These are phyloP conservation scores for Sipha flava DNA, from an alignment of 1,140 invertebrate genomes.

Conservation along the genomic window DNA sequence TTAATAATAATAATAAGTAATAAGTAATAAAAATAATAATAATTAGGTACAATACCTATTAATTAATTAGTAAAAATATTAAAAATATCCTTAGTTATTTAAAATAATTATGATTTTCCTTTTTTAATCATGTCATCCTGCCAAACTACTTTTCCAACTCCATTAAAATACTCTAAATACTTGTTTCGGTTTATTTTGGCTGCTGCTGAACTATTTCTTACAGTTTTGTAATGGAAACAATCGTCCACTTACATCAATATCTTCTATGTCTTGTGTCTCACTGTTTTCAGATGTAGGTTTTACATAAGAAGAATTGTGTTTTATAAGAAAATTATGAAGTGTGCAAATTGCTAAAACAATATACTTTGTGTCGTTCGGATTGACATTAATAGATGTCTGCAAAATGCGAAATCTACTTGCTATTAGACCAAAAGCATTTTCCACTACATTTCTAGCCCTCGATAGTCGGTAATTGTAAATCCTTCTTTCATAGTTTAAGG, in stretches of 20 bases:
- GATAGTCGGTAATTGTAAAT: slow-evolving; percentile 16
- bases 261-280: neutral
- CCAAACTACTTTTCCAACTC: no score
- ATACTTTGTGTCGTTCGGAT: slow-evolving; percentile 38
- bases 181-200: no score
- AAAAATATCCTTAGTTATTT: no score
- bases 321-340: slow-evolving; percentile 39
- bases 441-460: slow-evolving; percentile 25
- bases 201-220: no score
- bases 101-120: no score
- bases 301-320: neutral
- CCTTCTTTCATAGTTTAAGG: neutral
- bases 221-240: neutral
- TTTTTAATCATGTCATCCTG: no score
- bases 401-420: slow-evolving; percentile 10
- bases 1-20: no score
- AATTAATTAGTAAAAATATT: no score
- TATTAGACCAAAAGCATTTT: slow-evolving; percentile 42
- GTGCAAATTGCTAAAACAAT: slow-evolving; percentile 39
- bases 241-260: neutral
- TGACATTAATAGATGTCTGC: neutral
- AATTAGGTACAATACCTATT: no score
- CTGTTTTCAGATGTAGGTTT: neutral
- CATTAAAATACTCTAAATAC: no score
- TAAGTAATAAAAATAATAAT: no score